Base-by-base conservation (phyloP, 2,888 invertebrate species). In the Ennomos fuscantarius region DNA sequence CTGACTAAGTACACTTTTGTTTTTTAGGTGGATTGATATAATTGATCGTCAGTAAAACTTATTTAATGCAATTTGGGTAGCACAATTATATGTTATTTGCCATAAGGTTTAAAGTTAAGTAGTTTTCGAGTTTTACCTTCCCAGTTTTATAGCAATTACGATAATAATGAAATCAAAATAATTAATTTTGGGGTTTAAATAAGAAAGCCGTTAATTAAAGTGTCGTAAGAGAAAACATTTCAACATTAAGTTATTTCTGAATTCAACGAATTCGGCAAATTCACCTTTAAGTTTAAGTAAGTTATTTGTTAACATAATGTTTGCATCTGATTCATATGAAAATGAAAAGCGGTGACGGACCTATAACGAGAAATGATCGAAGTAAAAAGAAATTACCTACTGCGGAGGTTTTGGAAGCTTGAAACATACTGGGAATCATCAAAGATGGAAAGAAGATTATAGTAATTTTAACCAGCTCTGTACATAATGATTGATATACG, bases 171-270 rank as follows among this genome's bases (percentile, higher is more conserved):
- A 24, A 41, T 31, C 10, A 40, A 9, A 48, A 12, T 8, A 43
- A 34, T 15, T 32, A 37, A 34, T 37, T 34, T 34, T 49, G 8
- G 34, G 9, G 10, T n/a, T 35, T 35, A 12, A 53, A 35, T 34
- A 24, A 31, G 49, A 55, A 55, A 55, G 39, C 31, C 9, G 13
- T 40, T 49, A 55, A 49, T 55, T 55, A 55, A 43, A 13, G 8
- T 44, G 44, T 40, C 35, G 11, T 11, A 48, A 37, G 24, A 44
- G 6, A 52, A 40, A 48, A 49, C n/a, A 15, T 43, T 40, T 56
- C 59, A 13, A 66, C 62, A 36, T 54, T 36, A 48, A 49, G 49
- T 45, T 40, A 45, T 55, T 55, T 45, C 24, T 36, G 8, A 24
- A 11, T 50, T 55, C 49, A 8, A 1, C 11, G 55, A 49, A 49